A percentile compares a stretch with the other conserved stretches of the same genome.
Evolutionary conservation across 2,113 vertebrate species (phyloP).

Genomic region (Esox niger): DNA sequence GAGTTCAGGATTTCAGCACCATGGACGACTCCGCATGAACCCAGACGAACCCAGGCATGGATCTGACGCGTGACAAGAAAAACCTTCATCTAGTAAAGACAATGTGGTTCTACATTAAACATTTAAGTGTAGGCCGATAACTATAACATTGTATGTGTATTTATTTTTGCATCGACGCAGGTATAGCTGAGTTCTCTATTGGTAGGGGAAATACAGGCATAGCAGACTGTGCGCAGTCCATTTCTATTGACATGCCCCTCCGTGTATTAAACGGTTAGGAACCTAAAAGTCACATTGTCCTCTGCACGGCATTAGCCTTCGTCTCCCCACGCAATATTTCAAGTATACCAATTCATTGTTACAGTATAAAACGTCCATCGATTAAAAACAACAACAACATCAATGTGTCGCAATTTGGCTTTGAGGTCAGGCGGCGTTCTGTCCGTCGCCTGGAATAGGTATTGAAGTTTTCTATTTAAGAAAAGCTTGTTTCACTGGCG

Average conservation of each 20-base stretch:
- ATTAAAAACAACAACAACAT: constrained; percentile 68
- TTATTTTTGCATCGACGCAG: neutral
- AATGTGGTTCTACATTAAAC: neutral
- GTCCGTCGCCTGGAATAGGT: constrained; percentile 61
- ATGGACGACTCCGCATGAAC: constrained; percentile 25
- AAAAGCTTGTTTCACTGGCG: constrained; percentile 68
- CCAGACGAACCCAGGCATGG: neutral
- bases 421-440: constrained; percentile 59
- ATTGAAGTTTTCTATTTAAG: constrained; percentile 75
- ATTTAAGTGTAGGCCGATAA: neutral
- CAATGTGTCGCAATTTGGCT: constrained; percentile 68
- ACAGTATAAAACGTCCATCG: constrained; percentile 59
- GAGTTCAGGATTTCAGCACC: constrained; percentile 32
- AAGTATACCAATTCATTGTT: constrained; percentile 59
- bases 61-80: neutral
- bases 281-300: constrained; percentile 38
- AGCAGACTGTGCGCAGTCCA: neutral
- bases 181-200: neutral
- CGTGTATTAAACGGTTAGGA: neutral
- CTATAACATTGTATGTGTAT: neutral
- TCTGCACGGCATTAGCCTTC: constrained; percentile 41
- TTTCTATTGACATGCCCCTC: neutral
- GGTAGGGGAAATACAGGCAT: neutral
- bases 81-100: neutral
- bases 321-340: constrained; percentile 58